Percentiles rank a stretch among this genome's conserved stretches.
These are phyloP conservation scores for Sycobia sp. DNA, from an alignment of 1,140 invertebrate species.

Conservation along the genomic window DNA sequence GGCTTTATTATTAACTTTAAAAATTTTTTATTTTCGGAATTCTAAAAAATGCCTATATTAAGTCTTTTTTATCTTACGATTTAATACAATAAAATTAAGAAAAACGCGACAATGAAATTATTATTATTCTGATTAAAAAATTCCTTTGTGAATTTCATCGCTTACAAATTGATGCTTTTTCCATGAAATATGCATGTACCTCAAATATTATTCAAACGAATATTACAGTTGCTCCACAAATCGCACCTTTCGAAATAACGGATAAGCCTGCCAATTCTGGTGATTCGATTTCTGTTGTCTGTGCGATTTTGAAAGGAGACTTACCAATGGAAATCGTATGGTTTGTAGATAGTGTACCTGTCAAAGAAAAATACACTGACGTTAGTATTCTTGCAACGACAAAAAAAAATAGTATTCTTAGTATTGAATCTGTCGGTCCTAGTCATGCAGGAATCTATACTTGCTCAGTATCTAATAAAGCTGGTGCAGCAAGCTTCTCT, in stretches of 20 bases:
- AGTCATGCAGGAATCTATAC: constrained; percentile 76
- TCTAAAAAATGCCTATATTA: no score
- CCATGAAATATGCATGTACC: no score
- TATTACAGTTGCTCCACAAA: constrained; percentile 58
- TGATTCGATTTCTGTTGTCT: constrained; percentile 63
- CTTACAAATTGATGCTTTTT: no score
- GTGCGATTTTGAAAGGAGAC: constrained; percentile 71
- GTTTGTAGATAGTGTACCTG: constrained; percentile 61
- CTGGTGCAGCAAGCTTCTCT: constrained; percentile 69
- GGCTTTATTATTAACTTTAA: no score
- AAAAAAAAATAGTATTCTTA: constrained; percentile 68
- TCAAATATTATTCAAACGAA: constrained; percentile 3
- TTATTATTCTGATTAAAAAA: no score
- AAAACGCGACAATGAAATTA: no score
- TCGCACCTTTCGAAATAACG: constrained; percentile 61
- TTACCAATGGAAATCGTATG: constrained; percentile 69
- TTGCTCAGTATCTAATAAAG: constrained; percentile 70
- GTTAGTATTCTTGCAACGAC: constrained; percentile 54
- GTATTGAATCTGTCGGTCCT: constrained; percentile 72
- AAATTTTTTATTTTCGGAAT: no score
- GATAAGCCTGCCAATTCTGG: constrained; percentile 62
- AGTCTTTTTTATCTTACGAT: no score
- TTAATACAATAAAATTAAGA: no score
- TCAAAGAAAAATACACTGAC: constrained; percentile 54
- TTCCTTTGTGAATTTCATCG: no score